Base-by-base conservation (phyloP, 2,888 invertebrate species). In the Chorisops tibialis region DNA sequence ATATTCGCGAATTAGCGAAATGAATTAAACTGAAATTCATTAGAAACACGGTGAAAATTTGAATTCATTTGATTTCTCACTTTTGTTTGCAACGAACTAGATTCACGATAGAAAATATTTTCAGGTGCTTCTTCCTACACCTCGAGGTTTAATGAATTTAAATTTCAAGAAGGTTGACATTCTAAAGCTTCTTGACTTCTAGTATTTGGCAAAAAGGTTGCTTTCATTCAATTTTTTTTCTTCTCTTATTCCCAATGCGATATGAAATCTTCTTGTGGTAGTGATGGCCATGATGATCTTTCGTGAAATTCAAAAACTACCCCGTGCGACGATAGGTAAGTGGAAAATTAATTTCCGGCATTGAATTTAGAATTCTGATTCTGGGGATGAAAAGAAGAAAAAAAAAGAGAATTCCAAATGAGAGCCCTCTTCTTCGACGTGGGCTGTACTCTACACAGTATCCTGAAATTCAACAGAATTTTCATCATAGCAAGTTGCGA, bases 301-400 rank as follows among this genome's bases (percentile, higher is more conserved):
- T 5, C 30, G 5, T 30, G 30, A 30, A 30, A 30, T n/a, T n/a
- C n/a, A n/a, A 30, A 30, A 30, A 30, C 30, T 30, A 30, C 30
- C 30, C 30, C 30, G 30, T 9, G 30, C 22, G 56, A 24, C 43
- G 16, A 56, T 43, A 56, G 30, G 56, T 56, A 56, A 56, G 61
- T 61, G 58, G 59, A 59, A 64, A 64, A 64, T 64, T 64, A 64
- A 64, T 64, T 64, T 64, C 64, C 64, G 64, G 61, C 61, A 64
- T 64, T 58, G 64, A 64, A 64, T 64, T 64, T 61, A 61, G 56
- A 61, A 64, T 64, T 64, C 61, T 19, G 52, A n/a, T n/a, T n/a
- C n/a, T n/a, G n/a, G n/a, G n/a, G n/a, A n/a, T n/a, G n/a, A n/a
- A n/a, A n/a, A n/a, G n/a, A n/a, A n/a, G n/a, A n/a, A n/a, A n/a